Conservation (phyloP, 2,797 vertebrate species). For the Sebastes miniatus region DNA sequence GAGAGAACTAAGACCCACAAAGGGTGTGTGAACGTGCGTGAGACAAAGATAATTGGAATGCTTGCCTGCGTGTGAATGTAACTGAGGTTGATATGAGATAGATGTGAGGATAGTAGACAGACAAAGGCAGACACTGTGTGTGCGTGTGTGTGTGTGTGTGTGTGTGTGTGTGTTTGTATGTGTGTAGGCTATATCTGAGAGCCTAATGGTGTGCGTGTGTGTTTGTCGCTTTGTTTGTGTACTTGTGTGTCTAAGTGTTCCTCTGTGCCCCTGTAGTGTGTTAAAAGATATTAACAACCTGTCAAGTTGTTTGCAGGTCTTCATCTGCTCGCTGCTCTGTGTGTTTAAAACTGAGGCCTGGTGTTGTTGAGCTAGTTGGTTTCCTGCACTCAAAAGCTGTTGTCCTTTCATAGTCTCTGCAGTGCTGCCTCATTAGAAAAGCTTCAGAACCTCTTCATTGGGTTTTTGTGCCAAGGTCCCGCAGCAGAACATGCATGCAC, state of each 20-base stretch:
- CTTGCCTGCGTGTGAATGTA: background rate
- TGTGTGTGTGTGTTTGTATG: background rate
- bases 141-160: background rate
- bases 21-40: background rate
- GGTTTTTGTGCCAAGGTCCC: background rate
- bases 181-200: background rate
- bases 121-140: background rate
- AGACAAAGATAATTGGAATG: slow-evolving; percentile 18
- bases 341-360: slow-evolving; percentile 4
- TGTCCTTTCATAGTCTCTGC: slow-evolving; percentile 17
- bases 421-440: slow-evolving; percentile 19
- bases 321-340: background rate
- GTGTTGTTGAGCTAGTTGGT: background rate
- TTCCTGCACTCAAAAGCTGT: background rate
- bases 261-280: background rate
- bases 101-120: background rate
- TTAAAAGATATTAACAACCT: slow-evolving; percentile 30
- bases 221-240: background rate
- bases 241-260: background rate
- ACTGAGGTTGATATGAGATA: background rate
- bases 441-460: background rate
- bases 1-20: background rate
- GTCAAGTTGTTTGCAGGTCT: slow-evolving; percentile 30
- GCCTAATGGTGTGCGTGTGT: background rate
- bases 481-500: background rate